Evolutionary conservation across 2,888 invertebrate genomes (phyloP), one percentile per base, ranked within the genome.

Genomic region (Idaea aversata): DNA sequence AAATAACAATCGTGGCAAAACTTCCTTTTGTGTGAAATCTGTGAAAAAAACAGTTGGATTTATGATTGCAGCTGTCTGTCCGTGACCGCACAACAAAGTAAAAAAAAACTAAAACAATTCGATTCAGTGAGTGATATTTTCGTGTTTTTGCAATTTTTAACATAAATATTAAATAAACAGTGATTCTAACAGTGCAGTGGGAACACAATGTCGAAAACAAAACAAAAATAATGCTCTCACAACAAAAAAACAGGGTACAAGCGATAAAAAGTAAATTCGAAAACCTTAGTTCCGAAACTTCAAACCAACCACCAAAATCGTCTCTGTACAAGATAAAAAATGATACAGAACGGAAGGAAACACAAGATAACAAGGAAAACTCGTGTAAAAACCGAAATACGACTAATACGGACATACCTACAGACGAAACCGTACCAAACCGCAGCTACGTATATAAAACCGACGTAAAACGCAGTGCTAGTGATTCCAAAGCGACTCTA

Each of bases 201-300:
- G 66, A 67, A 62, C 62, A 82, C 88, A 86, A 91, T 90, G 90
- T 81, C 81, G 81, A 76, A 75, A 73, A 74, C 68, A 72, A 80
- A 77, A 16, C 16, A 6, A 81, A 90, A 88, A 92, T 85, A 85
- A 90, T 93, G 93, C 83, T 90, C 88, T 89, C 91, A 70, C 85
- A 88, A 79, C 81, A 87, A 69, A 86, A 87, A 77, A 93, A 92
- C 79, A 91, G 95, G 88, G 95, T 95, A 61, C 95, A 94, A 90
- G 93, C 94, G 63, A 95, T 95, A 70, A 95, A 94, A 81, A 94
- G 91, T 84, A 94, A 94, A 86, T 95, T 95, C 78, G 95, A 95
- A 77, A 93, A 88, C 79, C 81, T 94, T 64, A 92, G 81, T 66
- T 77, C 75, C 5, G 89, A 91, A 61, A 82, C 75, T 65, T 81